Evolutionary conservation across 2,888 invertebrate genomes (phyloP).

Genomic region (Lysandra bellargus): DNA sequence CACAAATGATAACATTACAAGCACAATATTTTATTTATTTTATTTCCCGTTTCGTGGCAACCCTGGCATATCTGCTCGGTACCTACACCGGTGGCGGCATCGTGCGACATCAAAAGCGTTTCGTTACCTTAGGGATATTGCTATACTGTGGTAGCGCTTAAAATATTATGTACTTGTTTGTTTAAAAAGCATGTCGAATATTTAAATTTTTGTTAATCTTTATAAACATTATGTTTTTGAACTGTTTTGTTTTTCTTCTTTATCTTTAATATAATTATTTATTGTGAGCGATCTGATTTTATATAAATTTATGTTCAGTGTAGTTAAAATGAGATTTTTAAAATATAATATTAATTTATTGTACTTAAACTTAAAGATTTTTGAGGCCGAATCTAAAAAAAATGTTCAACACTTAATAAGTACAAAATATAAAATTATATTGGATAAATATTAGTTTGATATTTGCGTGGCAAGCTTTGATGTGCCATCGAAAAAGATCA

Average conservation of each 20-base stretch:
- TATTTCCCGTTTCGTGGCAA: too few relatives aligned
- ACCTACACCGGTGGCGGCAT: too few relatives aligned
- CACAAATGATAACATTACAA: too few relatives aligned
- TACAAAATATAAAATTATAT: background rate
- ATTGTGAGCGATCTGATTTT: background rate
- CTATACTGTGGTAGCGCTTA: too few relatives aligned
- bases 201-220: background rate
- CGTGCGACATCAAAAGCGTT: too few relatives aligned
- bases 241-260: background rate
- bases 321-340: background rate
- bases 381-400: background rate
- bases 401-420: background rate
- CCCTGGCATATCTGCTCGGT: too few relatives aligned
- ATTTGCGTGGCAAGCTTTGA: background rate
- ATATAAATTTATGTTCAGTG: background rate
- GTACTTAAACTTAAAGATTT: background rate
- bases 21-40: too few relatives aligned
- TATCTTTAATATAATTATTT: background rate
- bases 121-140: too few relatives aligned
- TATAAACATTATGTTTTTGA: too few relatives aligned
- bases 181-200: background rate
- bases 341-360: background rate
- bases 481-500: background rate
- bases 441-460: too few relatives aligned
- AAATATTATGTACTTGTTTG: background rate